Evolutionary conservation across 2,888 invertebrate genomes (phyloP).

Genomic region (Patella pellucida): DNA sequence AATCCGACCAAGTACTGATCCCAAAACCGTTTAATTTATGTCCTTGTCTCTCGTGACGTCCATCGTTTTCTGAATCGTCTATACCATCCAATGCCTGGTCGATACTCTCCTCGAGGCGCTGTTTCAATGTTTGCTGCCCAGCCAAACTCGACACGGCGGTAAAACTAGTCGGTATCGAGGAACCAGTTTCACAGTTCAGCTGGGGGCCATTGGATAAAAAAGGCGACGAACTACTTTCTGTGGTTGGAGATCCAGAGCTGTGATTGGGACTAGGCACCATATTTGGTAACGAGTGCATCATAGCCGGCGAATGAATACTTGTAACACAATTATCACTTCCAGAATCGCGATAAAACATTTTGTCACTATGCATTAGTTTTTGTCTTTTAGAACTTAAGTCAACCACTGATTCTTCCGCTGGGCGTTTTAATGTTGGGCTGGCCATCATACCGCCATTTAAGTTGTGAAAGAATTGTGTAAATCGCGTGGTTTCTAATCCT

Average conservation of each 20-base stretch:
- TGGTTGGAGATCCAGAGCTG: neutral
- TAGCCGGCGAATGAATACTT: neutral
- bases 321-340: neutral
- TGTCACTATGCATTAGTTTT: constrained; percentile 12
- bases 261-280: neutral
- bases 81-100: neutral
- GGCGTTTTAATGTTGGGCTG: constrained; percentile 4
- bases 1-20: neutral
- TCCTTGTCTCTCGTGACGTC: constrained; percentile 1
- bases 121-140: neutral
- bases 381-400: constrained; percentile 23
- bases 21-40: neutral
- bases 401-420: constrained; percentile 14
- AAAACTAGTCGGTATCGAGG: neutral
- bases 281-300: neutral
- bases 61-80: neutral
- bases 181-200: neutral
- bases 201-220: constrained; percentile 10
- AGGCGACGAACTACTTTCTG: constrained; percentile 7
- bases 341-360: neutral
- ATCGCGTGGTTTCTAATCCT: constrained; percentile 18
- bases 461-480: constrained; percentile 26
- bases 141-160: neutral
- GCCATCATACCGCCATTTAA: constrained; percentile 18
- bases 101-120: neutral